Evolutionary conservation across 1,140 invertebrate species (phyloP).

Genomic region (Calliphora vicina): DNA sequence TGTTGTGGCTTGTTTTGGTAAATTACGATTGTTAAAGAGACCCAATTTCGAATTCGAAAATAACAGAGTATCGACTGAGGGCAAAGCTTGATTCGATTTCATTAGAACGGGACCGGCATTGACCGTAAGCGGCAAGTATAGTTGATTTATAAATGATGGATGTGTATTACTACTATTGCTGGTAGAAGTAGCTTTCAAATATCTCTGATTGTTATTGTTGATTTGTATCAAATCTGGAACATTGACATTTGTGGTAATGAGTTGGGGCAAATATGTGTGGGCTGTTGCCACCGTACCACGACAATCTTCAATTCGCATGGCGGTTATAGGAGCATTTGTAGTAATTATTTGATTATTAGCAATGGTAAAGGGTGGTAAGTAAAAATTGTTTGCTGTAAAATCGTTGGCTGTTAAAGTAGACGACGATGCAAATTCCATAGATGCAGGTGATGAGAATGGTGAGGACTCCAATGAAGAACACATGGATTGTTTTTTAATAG

Average conservation of each 20-base stretch:
- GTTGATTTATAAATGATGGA: conserved; percentile 37
- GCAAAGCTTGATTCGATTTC: conserved; percentile 55
- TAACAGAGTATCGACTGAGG: conserved; percentile 57
- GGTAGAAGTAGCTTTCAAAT: not conserved
- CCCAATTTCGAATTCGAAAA: conserved; percentile 43
- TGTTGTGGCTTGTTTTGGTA: conserved; percentile 33
- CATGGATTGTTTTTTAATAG: conserved; percentile 49
- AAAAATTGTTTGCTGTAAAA: conserved; percentile 33
- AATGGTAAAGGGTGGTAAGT: conserved; percentile 49
- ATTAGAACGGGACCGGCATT: conserved; percentile 53
- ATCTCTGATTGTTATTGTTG: conserved; percentile 16
- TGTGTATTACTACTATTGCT: not conserved
- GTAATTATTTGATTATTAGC: conserved; percentile 25
- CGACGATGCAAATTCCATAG: conserved; percentile 49
- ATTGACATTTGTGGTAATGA: not conserved
- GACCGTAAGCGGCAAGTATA: conserved; percentile 45
- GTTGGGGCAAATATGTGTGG: conserved; percentile 17
- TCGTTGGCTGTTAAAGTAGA: not conserved
- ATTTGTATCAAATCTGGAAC: conserved; percentile 19
- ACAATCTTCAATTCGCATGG: not conserved
- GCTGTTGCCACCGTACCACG: not conserved
- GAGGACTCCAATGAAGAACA: conserved; percentile 59
- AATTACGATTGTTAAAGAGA: conserved; percentile 22
- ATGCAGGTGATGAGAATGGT: conserved; percentile 58
- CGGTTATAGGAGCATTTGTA: not conserved